phyloP scores from a whole-genome alignment of 2,797 vertebrate genomes.

The Eulemur albifrons region DNA sequence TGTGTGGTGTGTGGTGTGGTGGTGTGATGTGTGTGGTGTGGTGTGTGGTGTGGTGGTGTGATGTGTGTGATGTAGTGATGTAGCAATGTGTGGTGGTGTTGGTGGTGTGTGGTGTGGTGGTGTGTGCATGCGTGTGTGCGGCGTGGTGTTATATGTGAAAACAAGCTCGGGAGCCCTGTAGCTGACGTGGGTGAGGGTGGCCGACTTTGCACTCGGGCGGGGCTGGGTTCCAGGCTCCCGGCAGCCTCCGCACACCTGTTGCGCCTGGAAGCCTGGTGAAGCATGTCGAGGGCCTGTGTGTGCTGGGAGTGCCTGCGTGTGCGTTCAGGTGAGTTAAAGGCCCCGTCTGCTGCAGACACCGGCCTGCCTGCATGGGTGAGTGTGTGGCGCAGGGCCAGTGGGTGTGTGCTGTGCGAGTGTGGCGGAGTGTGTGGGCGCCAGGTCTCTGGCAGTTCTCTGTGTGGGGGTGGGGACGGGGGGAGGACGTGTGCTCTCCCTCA shows the following conservation, averaged over 20 bases:
- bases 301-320: too few species aligned
- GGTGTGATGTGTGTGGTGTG: too few species aligned
- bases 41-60: too few species aligned
- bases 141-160: not conserved
- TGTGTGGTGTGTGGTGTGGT: too few species aligned
- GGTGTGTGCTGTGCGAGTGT: not conserved
- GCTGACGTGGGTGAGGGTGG: not conserved
- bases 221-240: not conserved
- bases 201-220: fast-evolving
- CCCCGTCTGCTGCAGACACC: not conserved
- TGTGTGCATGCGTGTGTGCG: not conserved
- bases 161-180: too few species aligned
- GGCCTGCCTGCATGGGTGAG: not conserved
- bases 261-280: not conserved
- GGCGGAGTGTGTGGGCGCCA: not conserved
- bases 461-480: too few species aligned
- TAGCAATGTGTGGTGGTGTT: not conserved
- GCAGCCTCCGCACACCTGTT: too few species aligned
- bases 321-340: not conserved
- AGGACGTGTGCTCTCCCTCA: not conserved
- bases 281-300: too few species aligned
- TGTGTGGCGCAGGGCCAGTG: not conserved
- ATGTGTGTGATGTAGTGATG: not conserved
- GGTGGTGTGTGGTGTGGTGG: not conserved
- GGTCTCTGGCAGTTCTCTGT: not conserved